phyloP scores from a whole-genome alignment of 2,888 invertebrate genomes.

The Aproaerema taeniolella region DNA sequence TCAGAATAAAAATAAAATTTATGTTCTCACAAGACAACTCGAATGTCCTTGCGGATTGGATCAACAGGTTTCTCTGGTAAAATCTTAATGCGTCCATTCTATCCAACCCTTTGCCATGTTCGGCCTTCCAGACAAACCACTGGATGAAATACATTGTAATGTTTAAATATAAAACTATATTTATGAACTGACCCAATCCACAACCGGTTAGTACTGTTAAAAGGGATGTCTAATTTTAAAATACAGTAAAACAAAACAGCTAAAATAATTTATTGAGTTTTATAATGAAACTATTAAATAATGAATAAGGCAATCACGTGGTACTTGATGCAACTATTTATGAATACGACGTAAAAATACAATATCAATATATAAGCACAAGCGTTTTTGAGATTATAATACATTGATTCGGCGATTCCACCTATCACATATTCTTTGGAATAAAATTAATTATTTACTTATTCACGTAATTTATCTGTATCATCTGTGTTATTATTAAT shows the following conservation, averaged over 20 bases:
- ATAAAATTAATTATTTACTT: constrained; percentile 41
- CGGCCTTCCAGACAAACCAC: no score
- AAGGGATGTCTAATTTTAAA: not conserved
- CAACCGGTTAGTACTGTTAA: no score
- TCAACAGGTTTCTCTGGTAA: constrained; percentile 38
- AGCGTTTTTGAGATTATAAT: constrained; percentile 56
- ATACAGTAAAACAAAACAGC: constrained; percentile 39
- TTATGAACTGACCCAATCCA: no score
- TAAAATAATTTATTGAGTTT: constrained; percentile 72
- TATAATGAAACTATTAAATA: constrained; percentile 66
- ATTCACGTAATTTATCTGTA: constrained; percentile 24
- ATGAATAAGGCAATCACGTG: constrained; percentile 74
- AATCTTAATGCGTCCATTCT: constrained; percentile 21
- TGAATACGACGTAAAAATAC: constrained; percentile 55
- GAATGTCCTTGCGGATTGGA: constrained; percentile 37
- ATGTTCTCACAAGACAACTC: constrained; percentile 26
- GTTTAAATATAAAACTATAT: no score
- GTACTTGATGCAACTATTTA: constrained; percentile 65
- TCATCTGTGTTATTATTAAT: constrained; percentile 31
- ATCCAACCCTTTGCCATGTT: not conserved
- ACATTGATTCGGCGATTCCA: constrained; percentile 57
- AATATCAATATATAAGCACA: constrained; percentile 67
- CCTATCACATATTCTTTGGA: constrained; percentile 73
- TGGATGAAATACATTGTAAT: no score
- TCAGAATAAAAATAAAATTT: constrained; percentile 20